Base-by-base conservation (phyloP, 2,797 vertebrate species). In the Acanthurus tractus region DNA sequence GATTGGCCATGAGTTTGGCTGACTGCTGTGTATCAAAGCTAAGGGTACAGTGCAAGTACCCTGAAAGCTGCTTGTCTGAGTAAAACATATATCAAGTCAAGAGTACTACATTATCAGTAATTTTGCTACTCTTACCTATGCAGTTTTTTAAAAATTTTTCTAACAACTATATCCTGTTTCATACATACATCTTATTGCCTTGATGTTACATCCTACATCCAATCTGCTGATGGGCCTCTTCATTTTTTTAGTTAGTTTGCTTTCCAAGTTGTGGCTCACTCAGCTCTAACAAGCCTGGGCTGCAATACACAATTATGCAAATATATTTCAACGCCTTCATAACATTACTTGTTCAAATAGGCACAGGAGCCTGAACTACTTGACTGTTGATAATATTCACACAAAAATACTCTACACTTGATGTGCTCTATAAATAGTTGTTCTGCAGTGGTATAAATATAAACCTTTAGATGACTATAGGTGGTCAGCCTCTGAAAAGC, bases 21-120 rank as follows among this genome's bases (percentile, higher is more conserved):
- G 61, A 38, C 10, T 12, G 69, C 59, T 69, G 54, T 52, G 70
- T 83, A 40, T 70, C 74, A 56, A 79, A 84, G 69, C 52, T 14
- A 67, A 85, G 85, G 20, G 79, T 71, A 80, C 74, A 13, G 20
- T 13, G 66, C 71, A 38, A 83, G 86, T 86, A 90, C 61, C 44
- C 15, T 29, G 6, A 70, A 67, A 66, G 58, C 10, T 72, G 49
- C 34, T 23, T 12, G 23, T 76, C 59, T 57, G 20, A 76, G 48
- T 48, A 38, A 38, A 54, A 52, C 38, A 12, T 14, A 50, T 44
- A 64, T 64, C 12, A 78, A 76, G 36, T 68, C 4, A 1, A 13
- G n/a, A 64, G 42, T 45, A 22, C 52, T 20, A 46, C 20, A 38
- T 23, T 20, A n/a, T 58, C 54, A 66, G 56, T 15, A 55, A 22